phyloP scores from a whole-genome alignment of 2,888 invertebrate species.

The Conus canariensis region DNA sequence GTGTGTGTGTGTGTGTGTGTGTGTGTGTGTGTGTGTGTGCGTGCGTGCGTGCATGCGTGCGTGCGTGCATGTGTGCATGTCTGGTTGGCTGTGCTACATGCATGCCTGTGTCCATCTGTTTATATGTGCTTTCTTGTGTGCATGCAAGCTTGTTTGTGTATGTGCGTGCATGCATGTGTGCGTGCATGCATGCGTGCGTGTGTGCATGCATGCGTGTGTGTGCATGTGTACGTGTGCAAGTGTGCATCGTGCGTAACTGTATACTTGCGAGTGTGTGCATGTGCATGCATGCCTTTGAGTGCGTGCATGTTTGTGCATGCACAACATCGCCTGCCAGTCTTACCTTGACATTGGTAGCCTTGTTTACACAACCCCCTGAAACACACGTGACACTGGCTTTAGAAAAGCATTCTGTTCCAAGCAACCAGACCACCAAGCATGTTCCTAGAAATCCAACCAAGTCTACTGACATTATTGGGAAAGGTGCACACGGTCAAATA shows the following conservation, averaged over 20 bases:
- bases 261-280: not conserved
- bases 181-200: not conserved
- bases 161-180: not conserved
- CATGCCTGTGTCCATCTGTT: not conserved
- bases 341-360: slow-evolving; percentile 82
- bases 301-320: not conserved
- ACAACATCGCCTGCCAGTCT: not conserved
- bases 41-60: not conserved
- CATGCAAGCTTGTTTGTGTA: not conserved
- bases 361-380: slow-evolving; percentile 80
- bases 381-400: slow-evolving; percentile 47
- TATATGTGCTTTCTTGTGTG: not conserved
- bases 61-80: not conserved
- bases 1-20: too few relatives aligned
- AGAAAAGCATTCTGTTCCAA: too few relatives aligned
- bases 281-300: too few relatives aligned
- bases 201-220: not conserved
- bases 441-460: too few relatives aligned
- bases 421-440: too few relatives aligned
- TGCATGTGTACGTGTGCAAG: not conserved
- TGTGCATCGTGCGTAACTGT: not conserved
- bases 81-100: too few relatives aligned
- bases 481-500: too few relatives aligned
- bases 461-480: too few relatives aligned
- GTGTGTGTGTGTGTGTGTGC: too few relatives aligned